Conservation (phyloP, 1,140 invertebrate species). For the Megalonaias nervosa region DNA sequence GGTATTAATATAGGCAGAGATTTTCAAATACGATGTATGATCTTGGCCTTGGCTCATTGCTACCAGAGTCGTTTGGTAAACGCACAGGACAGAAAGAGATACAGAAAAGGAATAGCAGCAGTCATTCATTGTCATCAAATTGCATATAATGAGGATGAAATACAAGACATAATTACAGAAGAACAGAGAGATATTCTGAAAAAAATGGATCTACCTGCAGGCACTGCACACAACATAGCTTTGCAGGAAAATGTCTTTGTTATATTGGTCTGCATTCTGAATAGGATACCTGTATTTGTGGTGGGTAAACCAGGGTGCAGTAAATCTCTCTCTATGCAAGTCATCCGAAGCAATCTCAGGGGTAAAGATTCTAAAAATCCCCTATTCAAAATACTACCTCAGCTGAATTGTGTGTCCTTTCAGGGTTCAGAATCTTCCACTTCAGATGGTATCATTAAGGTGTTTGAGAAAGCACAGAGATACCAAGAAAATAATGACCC, state of each 20-base stretch:
- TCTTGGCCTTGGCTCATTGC: constrained; percentile 52
- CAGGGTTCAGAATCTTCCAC: constrained; percentile 51
- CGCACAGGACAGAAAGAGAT: constrained; percentile 27
- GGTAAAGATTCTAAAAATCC: constrained; percentile 44
- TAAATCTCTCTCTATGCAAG: constrained; percentile 58
- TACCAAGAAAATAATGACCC: constrained; percentile 39
- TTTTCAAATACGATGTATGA: constrained; percentile 23
- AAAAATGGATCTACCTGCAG: constrained; percentile 30
- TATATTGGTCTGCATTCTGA: constrained; percentile 58
- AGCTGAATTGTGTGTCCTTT: constrained; percentile 50
- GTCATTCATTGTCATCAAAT: constrained; percentile 22
- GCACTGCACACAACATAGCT: constrained; percentile 47
- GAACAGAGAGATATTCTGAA: constrained; percentile 30
- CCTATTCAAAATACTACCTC: constrained; percentile 52
- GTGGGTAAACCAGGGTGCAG: constrained; percentile 64
- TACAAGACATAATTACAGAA: constrained; percentile 14
- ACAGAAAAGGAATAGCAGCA: constrained; percentile 23
- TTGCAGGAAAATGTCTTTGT: constrained; percentile 62
- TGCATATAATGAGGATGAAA: background rate
- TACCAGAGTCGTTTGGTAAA: constrained; percentile 48
- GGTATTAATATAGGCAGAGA: too few relatives aligned
- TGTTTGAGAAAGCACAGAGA: constrained; percentile 44
- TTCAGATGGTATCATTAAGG: constrained; percentile 48
- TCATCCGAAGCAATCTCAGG: constrained; percentile 54
- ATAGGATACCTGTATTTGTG: constrained; percentile 56